Conservation (phyloP, 2,797 vertebrate genomes). For the Microchirus variegatus region DNA sequence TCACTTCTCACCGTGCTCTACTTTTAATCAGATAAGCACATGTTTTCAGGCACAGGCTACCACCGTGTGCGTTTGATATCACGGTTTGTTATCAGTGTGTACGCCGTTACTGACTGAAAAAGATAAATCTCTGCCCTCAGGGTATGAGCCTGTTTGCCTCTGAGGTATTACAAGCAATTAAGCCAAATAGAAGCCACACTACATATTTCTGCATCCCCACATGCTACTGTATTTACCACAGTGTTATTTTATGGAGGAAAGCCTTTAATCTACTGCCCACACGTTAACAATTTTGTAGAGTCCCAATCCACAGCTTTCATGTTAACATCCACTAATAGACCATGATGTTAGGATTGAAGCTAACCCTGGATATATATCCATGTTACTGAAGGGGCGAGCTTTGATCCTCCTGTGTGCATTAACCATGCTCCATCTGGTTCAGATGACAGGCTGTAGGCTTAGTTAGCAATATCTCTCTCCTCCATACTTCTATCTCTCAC, state of each 20-base stretch:
- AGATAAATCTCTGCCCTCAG: constrained; percentile 3
- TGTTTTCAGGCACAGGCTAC: neutral
- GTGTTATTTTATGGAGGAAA: constrained; percentile 22
- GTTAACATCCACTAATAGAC: constrained; percentile 45
- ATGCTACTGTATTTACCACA: constrained; percentile 28
- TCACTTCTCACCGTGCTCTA: constrained; percentile 9
- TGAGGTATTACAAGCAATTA: constrained; percentile 2
- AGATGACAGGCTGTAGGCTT: constrained; percentile 49
- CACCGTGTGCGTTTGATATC: constrained; percentile 5
- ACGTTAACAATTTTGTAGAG: constrained; percentile 23
- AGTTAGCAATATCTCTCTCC: constrained; percentile 31
- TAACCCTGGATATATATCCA: constrained; percentile 56
- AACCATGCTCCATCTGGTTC: constrained; percentile 55
- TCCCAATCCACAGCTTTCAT: constrained; percentile 50
- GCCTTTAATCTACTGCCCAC: constrained; percentile 43
- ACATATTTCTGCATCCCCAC: constrained; percentile 8
- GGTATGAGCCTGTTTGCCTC: constrained; percentile 11
- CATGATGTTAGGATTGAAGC: constrained; percentile 52
- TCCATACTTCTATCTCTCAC: constrained; percentile 31
- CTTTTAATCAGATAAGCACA: neutral
- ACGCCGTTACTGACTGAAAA: constrained; percentile 4
- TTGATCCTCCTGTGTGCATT: constrained; percentile 70
- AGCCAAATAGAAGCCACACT: constrained; percentile 5
- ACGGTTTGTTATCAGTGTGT: constrained; percentile 12
- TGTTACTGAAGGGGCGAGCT: constrained; percentile 56